Evolutionary conservation across 2,113 vertebrate genomes (phyloP), one percentile per base, ranked within the genome.

Genomic region (Thunnus thynnus): DNA sequence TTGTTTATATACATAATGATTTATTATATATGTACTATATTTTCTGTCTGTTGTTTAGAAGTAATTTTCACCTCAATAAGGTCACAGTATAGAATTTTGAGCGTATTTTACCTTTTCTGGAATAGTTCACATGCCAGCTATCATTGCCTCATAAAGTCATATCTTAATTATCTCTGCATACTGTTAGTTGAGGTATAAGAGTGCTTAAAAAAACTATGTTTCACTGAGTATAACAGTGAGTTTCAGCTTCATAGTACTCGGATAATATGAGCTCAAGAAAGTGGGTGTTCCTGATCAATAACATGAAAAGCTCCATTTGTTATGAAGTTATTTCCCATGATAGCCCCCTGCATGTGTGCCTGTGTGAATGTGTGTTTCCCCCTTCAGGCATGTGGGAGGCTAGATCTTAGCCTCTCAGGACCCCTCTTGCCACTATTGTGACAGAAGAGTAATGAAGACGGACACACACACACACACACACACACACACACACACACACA

Each of bases 281-380:
- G 36, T 78, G 47, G 61, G 55, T 11, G 56, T 81, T 83, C 12
- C n/a, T 80, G 57, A 82, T 87, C 72, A 81, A 87, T 84, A 84
- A 72, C 56, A 75, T 6, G 41, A 76, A 62, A 76, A 47, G 67
- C 78, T 51, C 20, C 36, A 50, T 80, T 85, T 78, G 76, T 16
- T 82, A 69, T 48, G 30, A 77, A 80, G 71, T 81, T 82, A 85
- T 83, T 91, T 89, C 70, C 87, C 77, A 77, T 76, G 83, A 78
- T 70, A 72, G 47, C 41, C 54, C 16, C 57, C 65, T 36, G 48
- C 54, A 13, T 62, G 13, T 61, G 50, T 62, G 67, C 61, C 20
- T 58, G 11, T 55, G 61, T 6, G 47, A 0, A 60, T 67, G 65
- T 57, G 25, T 50, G 55, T 80, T 64, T 72, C 56, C 75, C 75